Evolutionary conservation across 2,888 invertebrate species (phyloP), one percentile per base, ranked within the genome.

Genomic region (Conops quadrifasciatus): DNA sequence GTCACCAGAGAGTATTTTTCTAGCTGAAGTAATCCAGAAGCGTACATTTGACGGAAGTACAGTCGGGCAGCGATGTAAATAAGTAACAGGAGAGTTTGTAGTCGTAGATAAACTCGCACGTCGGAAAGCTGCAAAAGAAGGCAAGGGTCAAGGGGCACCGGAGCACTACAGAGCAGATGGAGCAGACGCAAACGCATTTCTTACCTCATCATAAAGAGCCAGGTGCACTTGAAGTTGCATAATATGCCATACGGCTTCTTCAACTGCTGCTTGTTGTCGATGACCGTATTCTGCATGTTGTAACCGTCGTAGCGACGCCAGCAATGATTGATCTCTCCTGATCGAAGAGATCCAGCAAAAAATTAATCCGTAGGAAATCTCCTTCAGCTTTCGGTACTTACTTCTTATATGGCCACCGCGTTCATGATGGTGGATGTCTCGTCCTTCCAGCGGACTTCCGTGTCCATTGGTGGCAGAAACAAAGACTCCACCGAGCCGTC

Each of bases 1-100:
- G 53, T 58, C 58, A 13, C 7, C 56, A 7, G 56, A 47, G 21
- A 11, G 56, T 72, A 56, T 66, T 69, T 53, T 68, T 75, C 75
- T 80, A 80, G 71, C 75, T 83, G 72, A 84, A 85, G 77, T 80
- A 84, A 72, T 82, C 81, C 75, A 83, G 74, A 72, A 84, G 81
- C 73, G 84, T 85, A 78, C 84, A 84, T 78, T 83, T 83, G 71
- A 84, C 81, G 65, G 78, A 78, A 75, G 84, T 82, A 74, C 84
- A 84, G 77, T 84, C 85, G 73, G 84, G 84, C 83, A 84, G 84
- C 83, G 85, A 84, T 71, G 85, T 84, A 75, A 84, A 84, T 78
- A 84, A 81, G 78, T 85, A 83, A 78, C 84, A 84, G 75, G 84
- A 85, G 74, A 84, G 75, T 78, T 85, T 84, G 75, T 85, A 84